Evolutionary conservation across 2,113 vertebrate genomes (phyloP).

Genomic region (Carlito syrichta): DNA sequence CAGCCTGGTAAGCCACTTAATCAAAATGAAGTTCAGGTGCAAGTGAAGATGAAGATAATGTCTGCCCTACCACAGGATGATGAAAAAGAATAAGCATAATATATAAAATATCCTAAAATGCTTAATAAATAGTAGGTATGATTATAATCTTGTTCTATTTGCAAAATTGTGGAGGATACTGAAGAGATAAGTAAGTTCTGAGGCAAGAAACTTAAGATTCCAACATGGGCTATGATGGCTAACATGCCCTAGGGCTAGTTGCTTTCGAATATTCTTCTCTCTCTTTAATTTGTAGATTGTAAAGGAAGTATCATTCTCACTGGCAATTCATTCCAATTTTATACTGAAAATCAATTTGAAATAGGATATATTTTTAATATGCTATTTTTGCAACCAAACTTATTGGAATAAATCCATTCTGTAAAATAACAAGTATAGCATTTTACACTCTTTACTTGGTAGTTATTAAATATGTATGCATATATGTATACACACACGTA

Average conservation of each 20-base stretch:
- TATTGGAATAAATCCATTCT: background rate
- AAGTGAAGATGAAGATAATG: background rate
- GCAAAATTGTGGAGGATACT: background rate
- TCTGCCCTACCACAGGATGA: background rate
- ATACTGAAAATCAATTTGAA: constrained; percentile 8
- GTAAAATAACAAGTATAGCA: background rate
- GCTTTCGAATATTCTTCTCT: background rate
- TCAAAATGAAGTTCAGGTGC: background rate
- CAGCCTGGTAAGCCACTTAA: background rate
- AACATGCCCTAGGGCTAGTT: background rate
- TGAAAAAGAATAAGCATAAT: background rate
- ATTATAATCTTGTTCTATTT: background rate
- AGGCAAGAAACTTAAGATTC: background rate
- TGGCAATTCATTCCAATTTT: background rate
- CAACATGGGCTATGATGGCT: background rate
- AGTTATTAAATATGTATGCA: background rate
- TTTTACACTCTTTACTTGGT: background rate
- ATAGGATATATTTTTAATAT: background rate
- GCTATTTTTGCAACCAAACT: background rate
- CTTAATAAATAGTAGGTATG: background rate
- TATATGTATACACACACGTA: no score
- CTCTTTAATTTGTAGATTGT: background rate
- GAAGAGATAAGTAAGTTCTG: background rate
- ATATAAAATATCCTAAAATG: background rate
- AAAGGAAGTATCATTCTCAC: background rate